Percentiles rank a stretch among this genome's conserved stretches.
These are phyloP conservation scores for Campylomormyrus tamandua DNA, from an alignment of 2,113 vertebrate genomes.

Conservation along the genomic window DNA sequence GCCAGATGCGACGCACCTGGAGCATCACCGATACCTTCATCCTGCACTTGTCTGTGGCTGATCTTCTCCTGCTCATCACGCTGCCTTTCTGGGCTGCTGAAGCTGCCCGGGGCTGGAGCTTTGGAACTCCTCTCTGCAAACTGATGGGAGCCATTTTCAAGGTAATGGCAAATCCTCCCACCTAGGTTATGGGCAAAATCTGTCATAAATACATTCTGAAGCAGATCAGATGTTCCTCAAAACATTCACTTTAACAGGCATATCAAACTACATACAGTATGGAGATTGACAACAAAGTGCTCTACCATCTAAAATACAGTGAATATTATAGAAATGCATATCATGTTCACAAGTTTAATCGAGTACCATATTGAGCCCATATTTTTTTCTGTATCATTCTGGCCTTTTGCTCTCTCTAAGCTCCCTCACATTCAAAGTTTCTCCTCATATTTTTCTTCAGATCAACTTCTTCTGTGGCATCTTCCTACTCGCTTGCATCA, in stretches of 20 bases:
- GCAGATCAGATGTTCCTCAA: not conserved
- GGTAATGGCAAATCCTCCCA: slow-evolving; percentile 39
- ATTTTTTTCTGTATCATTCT: not conserved
- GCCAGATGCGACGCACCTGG: slow-evolving; percentile 50
- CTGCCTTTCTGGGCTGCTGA: slow-evolving; percentile 71
- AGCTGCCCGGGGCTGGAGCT: slow-evolving; percentile 58
- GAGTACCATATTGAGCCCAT: not conserved
- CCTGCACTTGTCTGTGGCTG: slow-evolving; percentile 69
- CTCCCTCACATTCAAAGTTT: not conserved
- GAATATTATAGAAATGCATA: not conserved
- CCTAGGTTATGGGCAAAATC: not conserved
- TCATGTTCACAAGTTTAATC: not conserved
- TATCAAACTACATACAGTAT: not conserved
- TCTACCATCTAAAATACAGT: not conserved
- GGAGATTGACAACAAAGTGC: not conserved
- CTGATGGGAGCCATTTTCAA: slow-evolving; percentile 65
- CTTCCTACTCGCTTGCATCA: slow-evolving; percentile 80
- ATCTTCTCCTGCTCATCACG: slow-evolving; percentile 67
- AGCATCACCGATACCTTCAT: slow-evolving; percentile 76
- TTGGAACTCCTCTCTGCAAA: slow-evolving; percentile 63
- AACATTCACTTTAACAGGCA: not conserved
- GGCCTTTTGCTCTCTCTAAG: not conserved
- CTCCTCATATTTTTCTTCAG: slow-evolving; percentile 31
- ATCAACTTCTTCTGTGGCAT: slow-evolving; percentile 82
- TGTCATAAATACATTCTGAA: not conserved